Conservation (phyloP, 2,113 vertebrate species). For the Cyprinodon tularosa region DNA sequence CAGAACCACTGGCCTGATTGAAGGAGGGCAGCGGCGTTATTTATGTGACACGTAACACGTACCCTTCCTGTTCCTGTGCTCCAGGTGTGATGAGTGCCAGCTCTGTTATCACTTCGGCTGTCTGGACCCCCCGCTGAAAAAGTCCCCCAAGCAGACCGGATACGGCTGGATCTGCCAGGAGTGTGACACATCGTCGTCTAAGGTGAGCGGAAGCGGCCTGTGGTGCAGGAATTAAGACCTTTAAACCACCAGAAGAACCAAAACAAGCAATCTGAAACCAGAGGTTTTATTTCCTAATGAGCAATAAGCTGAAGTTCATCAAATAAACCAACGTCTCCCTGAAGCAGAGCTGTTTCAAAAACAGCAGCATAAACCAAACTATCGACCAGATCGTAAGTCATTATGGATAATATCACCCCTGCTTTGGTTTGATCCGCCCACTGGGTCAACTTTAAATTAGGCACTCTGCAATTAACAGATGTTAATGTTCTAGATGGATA, state of each 20-base stretch:
- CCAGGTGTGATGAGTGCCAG: slow-evolving; percentile 95
- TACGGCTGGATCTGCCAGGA: slow-evolving; percentile 99
- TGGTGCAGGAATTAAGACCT: background rate
- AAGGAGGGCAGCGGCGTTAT: slow-evolving; percentile 4
- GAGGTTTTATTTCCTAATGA: background rate
- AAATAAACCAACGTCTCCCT: no score
- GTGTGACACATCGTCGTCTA: slow-evolving; percentile 96
- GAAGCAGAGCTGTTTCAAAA: no score
- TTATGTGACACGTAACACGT: slow-evolving; percentile 44
- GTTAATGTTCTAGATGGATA: no score
- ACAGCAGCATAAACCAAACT: no score
- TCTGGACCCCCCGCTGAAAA: slow-evolving; percentile 98
- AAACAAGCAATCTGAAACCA: background rate
- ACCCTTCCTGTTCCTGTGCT: slow-evolving; percentile 56
- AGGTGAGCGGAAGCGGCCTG: slow-evolving; percentile 82
- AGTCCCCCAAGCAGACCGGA: slow-evolving; percentile 97
- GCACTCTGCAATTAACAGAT: no score
- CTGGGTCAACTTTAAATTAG: no score
- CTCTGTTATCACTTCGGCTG: slow-evolving; percentile 98
- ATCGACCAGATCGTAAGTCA: no score
- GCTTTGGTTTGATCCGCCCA: no score
- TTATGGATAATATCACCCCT: no score
- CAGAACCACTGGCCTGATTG: slow-evolving; percentile 17
- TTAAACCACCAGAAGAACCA: background rate
- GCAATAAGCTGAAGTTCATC: background rate